Evolutionary conservation across 1,140 invertebrate species (phyloP), one percentile per base, ranked within the genome.

Genomic region (Hylyphantes graminicola): DNA sequence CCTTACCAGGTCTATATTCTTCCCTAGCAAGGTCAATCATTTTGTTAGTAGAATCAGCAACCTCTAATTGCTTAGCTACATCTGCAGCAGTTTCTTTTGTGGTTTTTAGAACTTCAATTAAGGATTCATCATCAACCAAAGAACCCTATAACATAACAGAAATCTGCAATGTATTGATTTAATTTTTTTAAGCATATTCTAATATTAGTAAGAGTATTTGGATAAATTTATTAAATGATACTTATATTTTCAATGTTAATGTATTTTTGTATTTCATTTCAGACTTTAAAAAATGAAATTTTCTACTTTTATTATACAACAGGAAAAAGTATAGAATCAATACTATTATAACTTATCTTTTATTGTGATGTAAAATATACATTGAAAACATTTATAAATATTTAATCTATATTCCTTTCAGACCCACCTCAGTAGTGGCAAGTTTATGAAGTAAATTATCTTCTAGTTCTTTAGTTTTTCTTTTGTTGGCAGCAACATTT

Each of bases 401-500:
- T 35, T 35, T 35, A 35, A 35, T 35, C 35, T 35, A 35, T 35
- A 35, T 35, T 35, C 1, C 5, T 9, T 13, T 4, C 57, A 13
- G 57, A 59, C 12, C 51, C 81, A 86, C 85, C 54, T 86, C 57
- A n/a, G 87, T 90, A 81, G 88, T 90, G 50, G 90, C 91, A 15
- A 91, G 86, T 83, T 90, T 87, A 75, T 87, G 90, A n/a, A 91
- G 86, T 21, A 91, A 86, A 86, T 90, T 91, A 78, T 91, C 91
- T 87, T 91, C 91, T 0, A 91, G 86, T 86, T 91, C 90, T 87
- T 91, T 91, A 87, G 90, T 90, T 86, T 90, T 91, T 70, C 88
- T 89, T 87, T 91, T 91, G 88, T 91, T 91, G n/a, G 88, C 82
- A 53, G 89, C 89, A 17, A 91, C 89, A 87, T 91, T 90, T 88